Percentiles rank a stretch among this genome's conserved stretches.
These are phyloP conservation scores for Acipenser oxyrinchus DNA, from an alignment of 2,797 vertebrate species.

Conservation along the genomic window DNA sequence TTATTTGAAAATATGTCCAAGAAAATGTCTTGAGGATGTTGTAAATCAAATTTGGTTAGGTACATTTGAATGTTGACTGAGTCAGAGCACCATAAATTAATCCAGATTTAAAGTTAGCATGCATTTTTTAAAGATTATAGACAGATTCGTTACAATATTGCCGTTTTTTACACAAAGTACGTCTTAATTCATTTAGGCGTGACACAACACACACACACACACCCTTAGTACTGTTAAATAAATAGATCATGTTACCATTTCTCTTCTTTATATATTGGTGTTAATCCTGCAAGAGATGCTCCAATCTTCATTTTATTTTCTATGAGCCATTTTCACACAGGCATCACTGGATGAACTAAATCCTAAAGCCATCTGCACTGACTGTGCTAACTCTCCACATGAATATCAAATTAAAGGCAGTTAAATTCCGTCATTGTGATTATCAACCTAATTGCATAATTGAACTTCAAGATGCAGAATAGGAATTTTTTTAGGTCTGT, in stretches of 20 bases:
- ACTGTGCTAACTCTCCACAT: constrained; percentile 46
- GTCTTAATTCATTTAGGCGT: no score
- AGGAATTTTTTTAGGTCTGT: constrained; percentile 43
- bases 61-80: no score
- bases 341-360: constrained; percentile 31
- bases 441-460: constrained; percentile 54
- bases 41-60: no score
- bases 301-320: constrained; percentile 35
- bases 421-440: constrained; percentile 50
- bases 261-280: constrained; percentile 17
- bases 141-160: constrained; percentile 31
- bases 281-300: constrained; percentile 24
- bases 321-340: constrained; percentile 32
- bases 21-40: no score
- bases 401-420: constrained; percentile 49
- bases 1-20: no score
- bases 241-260: constrained; percentile 29
- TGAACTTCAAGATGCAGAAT: constrained; percentile 39
- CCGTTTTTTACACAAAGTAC: constrained; percentile 32
- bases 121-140: neutral
- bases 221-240: neutral
- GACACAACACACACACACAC: no score
- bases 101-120: no score
- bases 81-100: no score
- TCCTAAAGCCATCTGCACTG: constrained; percentile 31